Evolutionary conservation across 2,888 invertebrate species (phyloP), one percentile per base, ranked within the genome.

Genomic region (Ceriagrion tenellum): DNA sequence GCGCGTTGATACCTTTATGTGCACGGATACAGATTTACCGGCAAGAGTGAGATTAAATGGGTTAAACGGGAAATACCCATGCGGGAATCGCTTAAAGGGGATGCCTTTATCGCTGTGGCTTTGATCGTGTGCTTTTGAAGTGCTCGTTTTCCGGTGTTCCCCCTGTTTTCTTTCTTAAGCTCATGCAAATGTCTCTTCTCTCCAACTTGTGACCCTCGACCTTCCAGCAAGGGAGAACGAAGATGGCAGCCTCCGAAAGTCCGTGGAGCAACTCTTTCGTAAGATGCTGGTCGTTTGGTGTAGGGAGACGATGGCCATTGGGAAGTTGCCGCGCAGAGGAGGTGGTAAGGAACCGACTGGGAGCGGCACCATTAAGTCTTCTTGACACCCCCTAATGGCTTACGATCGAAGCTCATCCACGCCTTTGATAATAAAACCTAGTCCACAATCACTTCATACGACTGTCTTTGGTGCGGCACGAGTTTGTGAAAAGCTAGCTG

Each of bases 221-320:
- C 63, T 47, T 88, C 40, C 74, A 95, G 88, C 89, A 47, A 93
- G 56, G 63, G 93, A 93, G 74, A 47, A 63, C 20, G 93, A 93
- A 55, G 93, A 97, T 95, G 97, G 97, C 95, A 97, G 98, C 95
- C 96, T 98, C 95, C 97, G 97, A 96, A 97, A 97, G 96, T 98
- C 98, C 96, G 97, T 98, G 96, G 98, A 98, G 97, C 98, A 98
- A 96, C 97, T 98, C 96, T 97, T 98, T 96, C 98, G 98, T 97
- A 97, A 98, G 96, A 98, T 98, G 98, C 97, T 98, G 96, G 97
- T 98, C 96, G 97, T 98, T 95, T 98, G 98, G 98, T 98, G 98
- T 96, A 97, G 98, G 96, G 98, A 98, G 96, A 98, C 98, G 96
- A 97, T 98, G 97, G 98, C 98, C 95, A 97, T 98, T 96, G 97